Evolutionary conservation across 2,113 vertebrate genomes (phyloP).

Genomic region (Dromiciops gliroides): DNA sequence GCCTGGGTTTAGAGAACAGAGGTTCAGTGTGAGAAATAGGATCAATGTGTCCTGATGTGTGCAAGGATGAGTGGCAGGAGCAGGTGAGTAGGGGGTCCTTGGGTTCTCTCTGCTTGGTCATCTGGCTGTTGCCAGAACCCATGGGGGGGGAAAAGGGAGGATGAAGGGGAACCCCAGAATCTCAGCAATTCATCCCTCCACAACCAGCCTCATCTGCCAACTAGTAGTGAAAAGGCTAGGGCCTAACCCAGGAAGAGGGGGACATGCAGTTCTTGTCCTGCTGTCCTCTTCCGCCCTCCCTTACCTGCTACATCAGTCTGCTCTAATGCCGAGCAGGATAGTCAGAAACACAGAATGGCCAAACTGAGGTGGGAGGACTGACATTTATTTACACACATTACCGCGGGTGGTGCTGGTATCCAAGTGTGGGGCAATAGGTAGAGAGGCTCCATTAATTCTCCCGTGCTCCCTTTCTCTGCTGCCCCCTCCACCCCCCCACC

Average conservation of each 20-base stretch:
- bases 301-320: not conserved
- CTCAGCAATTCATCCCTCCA: not conserved
- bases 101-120: not conserved
- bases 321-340: not conserved
- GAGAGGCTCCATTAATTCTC: not conserved
- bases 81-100: not conserved
- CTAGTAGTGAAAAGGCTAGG: not conserved
- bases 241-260: slow-evolving; percentile 16
- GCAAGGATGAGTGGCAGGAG: not conserved
- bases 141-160: not conserved
- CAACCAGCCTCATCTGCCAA: not conserved
- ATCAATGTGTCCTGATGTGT: not conserved
- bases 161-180: not conserved
- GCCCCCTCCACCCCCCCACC: not conserved
- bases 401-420: not conserved
- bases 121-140: slow-evolving; percentile 3
- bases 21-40: not conserved
- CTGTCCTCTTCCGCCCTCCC: not conserved
- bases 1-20: not conserved
- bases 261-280: not conserved
- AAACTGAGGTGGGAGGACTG: not conserved
- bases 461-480: not conserved
- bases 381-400: slow-evolving; percentile 51
- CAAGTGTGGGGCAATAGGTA: not conserved
- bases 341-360: slow-evolving; percentile 1